A percentile compares a stretch with the other conserved stretches of the same genome.
Conservation (phyloP, 2,113 vertebrate species). For the Leuciscus idus region DNA sequence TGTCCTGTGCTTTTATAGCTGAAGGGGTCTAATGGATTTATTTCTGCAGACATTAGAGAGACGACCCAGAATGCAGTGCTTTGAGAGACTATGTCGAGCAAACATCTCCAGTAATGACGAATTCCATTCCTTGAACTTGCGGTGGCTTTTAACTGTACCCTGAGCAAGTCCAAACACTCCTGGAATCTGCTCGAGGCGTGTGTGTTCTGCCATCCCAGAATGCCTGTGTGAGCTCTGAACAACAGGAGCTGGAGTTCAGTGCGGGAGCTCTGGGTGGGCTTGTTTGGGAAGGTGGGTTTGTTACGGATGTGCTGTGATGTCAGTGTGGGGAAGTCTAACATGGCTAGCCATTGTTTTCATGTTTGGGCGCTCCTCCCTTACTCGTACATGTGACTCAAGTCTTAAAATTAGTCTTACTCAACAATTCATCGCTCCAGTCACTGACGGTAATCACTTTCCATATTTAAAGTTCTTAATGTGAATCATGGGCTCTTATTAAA, state of each 20-base stretch:
- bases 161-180: neutral
- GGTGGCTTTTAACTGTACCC: neutral
- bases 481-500: neutral
- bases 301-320: neutral
- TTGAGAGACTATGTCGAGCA: neutral
- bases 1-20: neutral
- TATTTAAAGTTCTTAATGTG: neutral
- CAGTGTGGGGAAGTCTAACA: neutral
- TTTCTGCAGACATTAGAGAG: neutral
- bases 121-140: neutral
- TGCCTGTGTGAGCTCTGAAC: neutral
- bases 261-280: neutral
- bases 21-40: neutral
- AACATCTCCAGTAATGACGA: neutral
- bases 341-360: neutral
- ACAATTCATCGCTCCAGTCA: neutral
- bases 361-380: neutral
- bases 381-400: neutral
- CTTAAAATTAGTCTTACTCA: neutral
- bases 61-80: neutral
- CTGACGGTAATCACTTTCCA: neutral
- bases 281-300: neutral
- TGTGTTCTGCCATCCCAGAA: neutral
- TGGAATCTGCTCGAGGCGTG: neutral
- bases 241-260: neutral